A percentile compares a stretch with the other conserved stretches of the same genome.
phyloP scores from a whole-genome alignment of 1,140 invertebrate genomes.

The Drosophila tropicalis region DNA sequence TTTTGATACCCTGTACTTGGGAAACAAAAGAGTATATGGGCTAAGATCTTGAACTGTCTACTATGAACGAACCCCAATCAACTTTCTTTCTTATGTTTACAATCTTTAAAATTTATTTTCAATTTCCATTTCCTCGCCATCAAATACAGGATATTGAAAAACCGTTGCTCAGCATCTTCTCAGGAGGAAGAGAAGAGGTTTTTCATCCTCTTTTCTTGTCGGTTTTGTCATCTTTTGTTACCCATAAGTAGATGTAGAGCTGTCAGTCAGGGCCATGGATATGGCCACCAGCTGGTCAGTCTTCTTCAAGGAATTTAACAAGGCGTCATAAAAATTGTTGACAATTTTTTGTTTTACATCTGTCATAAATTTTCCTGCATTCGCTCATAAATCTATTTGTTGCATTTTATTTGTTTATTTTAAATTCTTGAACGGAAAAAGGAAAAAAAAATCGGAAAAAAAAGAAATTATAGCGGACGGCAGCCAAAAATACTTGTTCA shows the following conservation, averaged over 20 bases:
- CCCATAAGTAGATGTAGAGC: slow-evolving; percentile 28
- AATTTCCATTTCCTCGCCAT: too few relatives aligned
- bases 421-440: slow-evolving; percentile 53
- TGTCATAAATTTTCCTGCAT: slow-evolving; percentile 71
- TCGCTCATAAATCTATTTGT: slow-evolving; percentile 74
- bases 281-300: slow-evolving; percentile 50
- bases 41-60: too few relatives aligned
- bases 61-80: too few relatives aligned
- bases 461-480: slow-evolving; percentile 26
- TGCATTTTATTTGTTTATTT: slow-evolving; percentile 81
- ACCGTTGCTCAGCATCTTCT: background rate
- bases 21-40: background rate
- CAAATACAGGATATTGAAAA: background rate
- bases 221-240: background rate
- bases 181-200: too few relatives aligned
- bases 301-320: slow-evolving; percentile 40
- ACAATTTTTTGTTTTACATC: slow-evolving; percentile 69
- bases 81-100: too few relatives aligned
- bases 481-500: slow-evolving; percentile 29
- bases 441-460: slow-evolving; percentile 18
- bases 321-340: slow-evolving; percentile 44
- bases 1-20: background rate
- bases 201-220: slow-evolving; percentile 14
- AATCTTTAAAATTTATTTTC: too few relatives aligned
- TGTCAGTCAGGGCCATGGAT: slow-evolving; percentile 57